A percentile compares a stretch with the other conserved stretches of the same genome.
phyloP scores from a whole-genome alignment of 2,888 invertebrate genomes.

The Automeris io region DNA sequence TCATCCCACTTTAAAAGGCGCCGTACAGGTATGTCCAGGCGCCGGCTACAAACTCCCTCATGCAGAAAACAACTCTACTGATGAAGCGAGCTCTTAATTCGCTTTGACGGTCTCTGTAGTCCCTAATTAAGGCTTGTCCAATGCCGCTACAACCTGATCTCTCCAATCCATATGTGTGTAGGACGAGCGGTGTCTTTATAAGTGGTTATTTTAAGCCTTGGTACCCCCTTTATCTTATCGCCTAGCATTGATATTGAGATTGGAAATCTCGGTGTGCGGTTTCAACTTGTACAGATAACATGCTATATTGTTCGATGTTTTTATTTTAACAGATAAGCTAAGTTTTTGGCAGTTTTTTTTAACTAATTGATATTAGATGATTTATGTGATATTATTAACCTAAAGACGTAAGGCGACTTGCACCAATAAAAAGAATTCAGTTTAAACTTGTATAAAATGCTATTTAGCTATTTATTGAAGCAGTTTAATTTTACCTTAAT shows the following conservation, averaged over 20 bases:
- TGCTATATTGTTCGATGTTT: neutral
- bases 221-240: conserved; percentile 65
- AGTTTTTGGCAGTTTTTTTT: neutral
- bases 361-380: no score
- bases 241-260: conserved; percentile 66
- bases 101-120: conserved; percentile 67
- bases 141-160: conserved; percentile 34
- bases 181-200: conserved; percentile 19
- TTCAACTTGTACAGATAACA: conserved; percentile 25
- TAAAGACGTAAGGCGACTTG: no score
- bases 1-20: conserved; percentile 51
- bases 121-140: conserved; percentile 65
- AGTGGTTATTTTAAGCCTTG: conserved; percentile 30
- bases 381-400: neutral
- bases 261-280: conserved; percentile 66
- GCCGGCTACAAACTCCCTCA: conserved; percentile 50
- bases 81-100: conserved; percentile 71
- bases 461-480: no score
- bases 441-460: no score
- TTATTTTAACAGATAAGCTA: no score
- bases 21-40: conserved; percentile 48
- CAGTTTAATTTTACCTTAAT: no score
- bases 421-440: no score
- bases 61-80: conserved; percentile 66
- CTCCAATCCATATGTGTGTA: neutral